These are phyloP conservation scores for Dreissena polymorpha DNA, from an alignment of 1,140 invertebrate species.

Conservation along the genomic window DNA sequence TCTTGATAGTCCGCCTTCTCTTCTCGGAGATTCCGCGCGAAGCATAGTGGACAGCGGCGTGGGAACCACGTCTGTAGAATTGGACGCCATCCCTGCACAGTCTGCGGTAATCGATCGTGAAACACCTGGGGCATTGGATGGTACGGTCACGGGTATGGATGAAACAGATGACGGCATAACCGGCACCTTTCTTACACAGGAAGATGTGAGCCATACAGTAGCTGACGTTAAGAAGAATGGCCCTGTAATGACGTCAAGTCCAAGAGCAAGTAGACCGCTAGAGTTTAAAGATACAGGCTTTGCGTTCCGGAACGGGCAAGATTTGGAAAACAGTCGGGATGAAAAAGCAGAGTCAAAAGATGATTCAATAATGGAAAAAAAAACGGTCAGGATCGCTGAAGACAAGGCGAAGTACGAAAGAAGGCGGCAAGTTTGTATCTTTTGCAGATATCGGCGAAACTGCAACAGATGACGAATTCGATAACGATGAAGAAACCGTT, in stretches of 20 bases:
- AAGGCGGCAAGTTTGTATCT: not conserved
- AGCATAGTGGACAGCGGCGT: slow-evolving; percentile 44
- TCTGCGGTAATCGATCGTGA: not conserved
- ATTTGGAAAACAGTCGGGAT: not conserved
- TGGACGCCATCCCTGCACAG: not conserved
- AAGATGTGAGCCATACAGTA: not conserved
- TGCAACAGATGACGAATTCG: not conserved
- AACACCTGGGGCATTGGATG: not conserved
- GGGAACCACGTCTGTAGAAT: slow-evolving; percentile 21
- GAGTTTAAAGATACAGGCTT: not conserved
- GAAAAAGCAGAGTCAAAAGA: not conserved
- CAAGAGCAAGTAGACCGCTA: not conserved
- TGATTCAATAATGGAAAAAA: not conserved
- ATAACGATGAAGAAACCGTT: not conserved
- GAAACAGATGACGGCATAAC: not conserved
- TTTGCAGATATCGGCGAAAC: not conserved
- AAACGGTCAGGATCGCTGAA: not conserved
- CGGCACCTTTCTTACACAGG: not conserved
- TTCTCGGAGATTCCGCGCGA: not conserved
- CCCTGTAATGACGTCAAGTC: slow-evolving; percentile 48
- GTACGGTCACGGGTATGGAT: not conserved
- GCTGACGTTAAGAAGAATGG: not conserved
- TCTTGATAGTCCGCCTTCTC: not conserved
- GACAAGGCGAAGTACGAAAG: not conserved
- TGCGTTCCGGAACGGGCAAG: not conserved